Percentiles rank a stretch among this genome's conserved stretches.
phyloP scores from a whole-genome alignment of 2,113 vertebrate genomes.

The Holacanthus passer region DNA sequence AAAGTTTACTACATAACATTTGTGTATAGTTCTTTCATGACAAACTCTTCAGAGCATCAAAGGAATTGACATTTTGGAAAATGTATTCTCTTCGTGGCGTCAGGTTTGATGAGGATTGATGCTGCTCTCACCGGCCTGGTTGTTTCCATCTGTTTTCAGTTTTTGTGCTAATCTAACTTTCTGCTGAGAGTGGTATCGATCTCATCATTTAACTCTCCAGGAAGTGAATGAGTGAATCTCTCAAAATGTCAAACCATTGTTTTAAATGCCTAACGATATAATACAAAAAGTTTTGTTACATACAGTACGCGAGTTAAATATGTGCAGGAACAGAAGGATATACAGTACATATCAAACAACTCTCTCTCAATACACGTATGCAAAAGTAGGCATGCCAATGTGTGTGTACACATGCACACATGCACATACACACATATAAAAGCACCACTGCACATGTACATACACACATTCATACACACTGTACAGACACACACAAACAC shows the following conservation, averaged over 20 bases:
- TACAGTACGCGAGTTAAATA: slow-evolving; percentile 51
- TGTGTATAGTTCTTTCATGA: slow-evolving; percentile 5
- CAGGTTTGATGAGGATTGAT: not conserved
- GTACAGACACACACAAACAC: slow-evolving; percentile 30
- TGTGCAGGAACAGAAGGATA: slow-evolving; percentile 47
- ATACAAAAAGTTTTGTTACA: slow-evolving; percentile 45
- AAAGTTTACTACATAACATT: slow-evolving; percentile 29
- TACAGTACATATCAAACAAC: slow-evolving; percentile 36
- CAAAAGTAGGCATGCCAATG: slow-evolving; percentile 56
- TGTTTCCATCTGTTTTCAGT: not conserved
- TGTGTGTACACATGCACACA: slow-evolving; percentile 45
- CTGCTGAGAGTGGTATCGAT: not conserved
- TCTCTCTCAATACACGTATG: slow-evolving; percentile 16
- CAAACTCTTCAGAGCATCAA: slow-evolving; percentile 11
- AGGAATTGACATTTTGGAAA: slow-evolving; percentile 13
- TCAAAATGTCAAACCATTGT: slow-evolving; percentile 27
- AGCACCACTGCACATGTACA: slow-evolving; percentile 42
- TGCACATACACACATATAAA: slow-evolving; percentile 25
- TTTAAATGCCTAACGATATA: slow-evolving; percentile 35
- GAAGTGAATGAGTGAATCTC: not conserved
- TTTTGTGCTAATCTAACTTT: not conserved
- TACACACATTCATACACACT: slow-evolving; percentile 33
- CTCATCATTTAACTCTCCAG: slow-evolving; percentile 4
- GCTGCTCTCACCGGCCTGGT: not conserved
- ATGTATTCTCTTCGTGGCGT: too few species aligned